Evolutionary conservation across 2,797 vertebrate genomes (phyloP), one percentile per base, ranked within the genome.

Genomic region (Aphelocoma californica): DNA sequence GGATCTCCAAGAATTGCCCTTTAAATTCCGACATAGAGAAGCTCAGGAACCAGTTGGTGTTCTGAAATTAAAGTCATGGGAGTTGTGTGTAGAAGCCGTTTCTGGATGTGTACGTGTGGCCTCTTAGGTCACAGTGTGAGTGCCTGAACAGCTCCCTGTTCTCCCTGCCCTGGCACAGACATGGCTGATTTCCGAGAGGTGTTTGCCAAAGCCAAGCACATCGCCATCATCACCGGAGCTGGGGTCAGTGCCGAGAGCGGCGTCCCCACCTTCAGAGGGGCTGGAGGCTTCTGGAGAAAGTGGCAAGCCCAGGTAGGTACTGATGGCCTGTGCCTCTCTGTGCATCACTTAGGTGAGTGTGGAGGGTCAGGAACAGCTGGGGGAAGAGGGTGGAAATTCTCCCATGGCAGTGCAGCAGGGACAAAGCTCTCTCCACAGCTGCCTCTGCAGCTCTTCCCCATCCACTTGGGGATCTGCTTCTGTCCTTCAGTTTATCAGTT

Each of bases 191-290:
- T 99, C 95, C 99, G 99, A 38, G 96, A 98, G 57, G 94, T 92
- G 65, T 99, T 99, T 96, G 98, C 99, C 65, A 98, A 98, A 95
- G 98, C 99, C 14, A 99, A 98, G 93, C 99, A 99, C 86, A 98
- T 99, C 34, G 98, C 98, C 29, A 97, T 99, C 91, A 98, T 99
- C 95, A 99, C 99, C 0, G 99, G 99, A 17, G 99, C 99, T 0
- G 99, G 99, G 2, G 98, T 99, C 42, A 99, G 99, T 10, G 99
- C 98, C 0, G 99, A 99, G 97, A 99, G 99, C 0, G 99, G 99
- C 2, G 97, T 99, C 2, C 99, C 99, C 0, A 99, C 99, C 29
- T 99, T 99, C 98, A 97, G 99, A 95, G 99, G 98, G 71, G 97
- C 98, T 6, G 98, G 99, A 40, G 99, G 99, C 42, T 98, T 98